Conservation (phyloP, 2,113 vertebrate genomes). For the Todiramphus chloris region DNA sequence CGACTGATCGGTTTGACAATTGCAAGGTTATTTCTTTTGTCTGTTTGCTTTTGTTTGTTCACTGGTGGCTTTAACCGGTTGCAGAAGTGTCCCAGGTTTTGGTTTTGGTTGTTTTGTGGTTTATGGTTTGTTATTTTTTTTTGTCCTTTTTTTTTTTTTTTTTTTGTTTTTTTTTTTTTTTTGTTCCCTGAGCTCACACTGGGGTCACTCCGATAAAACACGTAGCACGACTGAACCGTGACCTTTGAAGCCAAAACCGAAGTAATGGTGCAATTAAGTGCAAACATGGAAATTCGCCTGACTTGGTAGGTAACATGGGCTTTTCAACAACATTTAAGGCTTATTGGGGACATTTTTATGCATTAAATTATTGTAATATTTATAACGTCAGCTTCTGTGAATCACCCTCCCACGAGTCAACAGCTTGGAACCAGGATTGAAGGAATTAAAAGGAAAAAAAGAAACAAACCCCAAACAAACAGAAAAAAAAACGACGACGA, state of each 20-base stretch:
- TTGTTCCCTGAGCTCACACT: slow-evolving; percentile 86
- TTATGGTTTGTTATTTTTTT: not conserved
- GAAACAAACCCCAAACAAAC: not conserved
- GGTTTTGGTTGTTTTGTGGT: not conserved
- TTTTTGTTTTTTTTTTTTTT: slow-evolving; percentile 72
- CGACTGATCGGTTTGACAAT: slow-evolving; percentile 73
- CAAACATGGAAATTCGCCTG: slow-evolving; percentile 73
- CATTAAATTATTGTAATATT: slow-evolving; percentile 73
- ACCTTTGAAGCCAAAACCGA: slow-evolving; percentile 73
- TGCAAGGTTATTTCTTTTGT: slow-evolving; percentile 36
- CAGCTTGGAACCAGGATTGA: slow-evolving; percentile 69
- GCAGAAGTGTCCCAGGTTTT: slow-evolving; percentile 76
- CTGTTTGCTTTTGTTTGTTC: slow-evolving; percentile 7
- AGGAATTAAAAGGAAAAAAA: slow-evolving; percentile 35
- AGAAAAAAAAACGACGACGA: not conserved
- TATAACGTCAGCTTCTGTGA: slow-evolving; percentile 63
- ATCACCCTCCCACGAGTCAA: slow-evolving; percentile 67
- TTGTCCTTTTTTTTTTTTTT: slow-evolving; percentile 48
- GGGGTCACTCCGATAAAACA: slow-evolving; percentile 79
- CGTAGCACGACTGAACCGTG: slow-evolving; percentile 71
- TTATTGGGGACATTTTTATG: slow-evolving; percentile 65
- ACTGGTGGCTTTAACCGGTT: slow-evolving; percentile 76
- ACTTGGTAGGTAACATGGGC: slow-evolving; percentile 55
- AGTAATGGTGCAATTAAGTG: slow-evolving; percentile 67
- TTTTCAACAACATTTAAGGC: slow-evolving; percentile 72